Conservation (phyloP, 2,113 vertebrate genomes). For the Siniperca chuatsi region DNA sequence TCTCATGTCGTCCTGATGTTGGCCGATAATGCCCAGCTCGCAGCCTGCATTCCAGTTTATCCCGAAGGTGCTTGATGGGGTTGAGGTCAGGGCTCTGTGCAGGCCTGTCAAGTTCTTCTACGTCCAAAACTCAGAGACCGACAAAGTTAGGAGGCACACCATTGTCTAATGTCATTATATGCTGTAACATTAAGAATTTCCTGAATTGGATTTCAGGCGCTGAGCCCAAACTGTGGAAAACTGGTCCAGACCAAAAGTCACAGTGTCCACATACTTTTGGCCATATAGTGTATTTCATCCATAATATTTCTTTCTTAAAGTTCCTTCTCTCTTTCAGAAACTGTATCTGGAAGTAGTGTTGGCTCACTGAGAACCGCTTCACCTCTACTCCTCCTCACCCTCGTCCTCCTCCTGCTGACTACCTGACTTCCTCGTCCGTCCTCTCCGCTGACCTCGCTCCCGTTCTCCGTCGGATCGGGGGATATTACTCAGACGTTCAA, state of each 20-base stretch:
- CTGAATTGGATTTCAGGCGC: not conserved
- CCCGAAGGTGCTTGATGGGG: slow-evolving; percentile 6
- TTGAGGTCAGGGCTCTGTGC: not conserved
- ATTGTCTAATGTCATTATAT: not conserved
- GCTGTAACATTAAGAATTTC: not conserved
- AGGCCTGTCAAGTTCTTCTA: slow-evolving; percentile 4
- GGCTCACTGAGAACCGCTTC: slow-evolving; percentile 33
- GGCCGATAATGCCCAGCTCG: not conserved
- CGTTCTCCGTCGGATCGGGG: not conserved
- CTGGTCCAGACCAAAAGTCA: not conserved
- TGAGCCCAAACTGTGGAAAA: not conserved
- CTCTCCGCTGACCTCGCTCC: slow-evolving; percentile 15
- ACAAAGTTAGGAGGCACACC: not conserved
- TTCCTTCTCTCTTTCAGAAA: slow-evolving; percentile 67
- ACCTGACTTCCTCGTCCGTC: slow-evolving; percentile 60
- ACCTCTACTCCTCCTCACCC: slow-evolving; percentile 52
- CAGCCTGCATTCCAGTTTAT: not conserved
- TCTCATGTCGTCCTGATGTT: no score
- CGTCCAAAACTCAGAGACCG: not conserved
- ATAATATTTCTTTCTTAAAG: not conserved
- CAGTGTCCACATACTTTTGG: not conserved
- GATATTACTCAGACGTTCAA: slow-evolving; percentile 2
- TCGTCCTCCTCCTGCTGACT: slow-evolving; percentile 55
- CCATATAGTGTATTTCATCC: not conserved
- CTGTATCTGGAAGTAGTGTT: slow-evolving; percentile 11